Evolutionary conservation across 2,888 invertebrate genomes (phyloP).

Genomic region (Tineola bisselliella): DNA sequence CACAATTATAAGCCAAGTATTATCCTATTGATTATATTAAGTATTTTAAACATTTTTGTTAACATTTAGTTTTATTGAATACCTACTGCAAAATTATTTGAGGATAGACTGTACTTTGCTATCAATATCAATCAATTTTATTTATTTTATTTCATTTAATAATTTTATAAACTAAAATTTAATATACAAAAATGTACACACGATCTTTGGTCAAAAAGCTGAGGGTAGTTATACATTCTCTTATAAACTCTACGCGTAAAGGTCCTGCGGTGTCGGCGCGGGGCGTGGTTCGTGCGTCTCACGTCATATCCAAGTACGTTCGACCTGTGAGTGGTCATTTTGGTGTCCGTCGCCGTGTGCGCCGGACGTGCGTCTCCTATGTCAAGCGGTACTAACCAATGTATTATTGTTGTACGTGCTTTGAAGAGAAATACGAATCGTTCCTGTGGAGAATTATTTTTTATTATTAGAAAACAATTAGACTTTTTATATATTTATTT

Average conservation of each 20-base stretch:
- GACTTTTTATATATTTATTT: too few species aligned
- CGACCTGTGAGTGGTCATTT: conserved; percentile 27
- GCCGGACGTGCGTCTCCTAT: conserved; percentile 40
- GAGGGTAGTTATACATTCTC: not conserved
- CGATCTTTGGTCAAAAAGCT: not conserved
- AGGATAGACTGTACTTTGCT: too few species aligned
- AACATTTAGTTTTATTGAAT: too few species aligned
- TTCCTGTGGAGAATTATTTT: conserved; percentile 32
- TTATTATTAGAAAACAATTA: too few species aligned
- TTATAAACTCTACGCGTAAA: conserved; percentile 34
- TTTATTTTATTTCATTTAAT: too few species aligned
- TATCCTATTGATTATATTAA: too few species aligned
- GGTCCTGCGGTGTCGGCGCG: conserved; percentile 46
- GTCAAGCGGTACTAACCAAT: conserved; percentile 49
- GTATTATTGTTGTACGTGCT: conserved; percentile 63
- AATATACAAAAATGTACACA: too few species aligned
- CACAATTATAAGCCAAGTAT: too few species aligned
- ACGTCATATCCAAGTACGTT: conserved; percentile 47
- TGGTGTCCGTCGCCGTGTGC: conserved; percentile 30
- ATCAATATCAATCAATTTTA: too few species aligned
- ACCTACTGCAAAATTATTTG: too few species aligned
- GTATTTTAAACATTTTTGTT: too few species aligned
- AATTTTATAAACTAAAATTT: too few species aligned
- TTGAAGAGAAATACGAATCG: conserved; percentile 58
- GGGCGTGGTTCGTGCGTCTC: conserved; percentile 27